These are phyloP conservation scores for Sericinus montela DNA, from an alignment of 2,888 invertebrate genomes.

Conservation along the genomic window DNA sequence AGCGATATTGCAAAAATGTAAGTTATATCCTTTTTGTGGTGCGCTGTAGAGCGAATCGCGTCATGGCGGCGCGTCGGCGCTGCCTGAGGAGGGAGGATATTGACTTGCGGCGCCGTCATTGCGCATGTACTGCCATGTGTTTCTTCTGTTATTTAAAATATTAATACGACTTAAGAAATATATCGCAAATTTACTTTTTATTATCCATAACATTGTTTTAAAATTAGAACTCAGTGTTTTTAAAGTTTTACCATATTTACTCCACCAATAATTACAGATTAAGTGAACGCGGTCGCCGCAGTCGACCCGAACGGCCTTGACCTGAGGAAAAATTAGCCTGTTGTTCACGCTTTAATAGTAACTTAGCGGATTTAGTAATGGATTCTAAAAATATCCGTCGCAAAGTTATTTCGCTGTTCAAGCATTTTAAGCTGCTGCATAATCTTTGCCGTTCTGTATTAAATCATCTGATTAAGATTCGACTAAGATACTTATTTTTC, in stretches of 20 bases:
- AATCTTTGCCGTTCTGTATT: no score
- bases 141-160: conserved; percentile 62
- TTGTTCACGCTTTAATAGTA: conserved; percentile 20
- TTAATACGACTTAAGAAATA: conserved; percentile 36
- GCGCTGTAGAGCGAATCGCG: conserved; percentile 42
- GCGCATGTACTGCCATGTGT: conserved; percentile 74
- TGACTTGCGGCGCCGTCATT: conserved; percentile 69
- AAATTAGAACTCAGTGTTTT: no score
- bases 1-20: background rate
- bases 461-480: no score
- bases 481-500: no score
- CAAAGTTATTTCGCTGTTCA: conserved; percentile 2
- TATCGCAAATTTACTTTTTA: conserved; percentile 12
- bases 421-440: no score
- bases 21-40: conserved; percentile 4
- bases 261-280: no score
- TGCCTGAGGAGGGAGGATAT: conserved; percentile 65
- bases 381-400: conserved; percentile 16
- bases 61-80: conserved; percentile 72
- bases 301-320: conserved; percentile 48
- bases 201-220: no score
- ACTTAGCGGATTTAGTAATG: conserved; percentile 17
- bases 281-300: conserved; percentile 8
- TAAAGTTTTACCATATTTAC: background rate
- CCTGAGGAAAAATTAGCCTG: conserved; percentile 31